phyloP scores from a whole-genome alignment of 2,797 vertebrate species.

The Notamacropus eugenii region DNA sequence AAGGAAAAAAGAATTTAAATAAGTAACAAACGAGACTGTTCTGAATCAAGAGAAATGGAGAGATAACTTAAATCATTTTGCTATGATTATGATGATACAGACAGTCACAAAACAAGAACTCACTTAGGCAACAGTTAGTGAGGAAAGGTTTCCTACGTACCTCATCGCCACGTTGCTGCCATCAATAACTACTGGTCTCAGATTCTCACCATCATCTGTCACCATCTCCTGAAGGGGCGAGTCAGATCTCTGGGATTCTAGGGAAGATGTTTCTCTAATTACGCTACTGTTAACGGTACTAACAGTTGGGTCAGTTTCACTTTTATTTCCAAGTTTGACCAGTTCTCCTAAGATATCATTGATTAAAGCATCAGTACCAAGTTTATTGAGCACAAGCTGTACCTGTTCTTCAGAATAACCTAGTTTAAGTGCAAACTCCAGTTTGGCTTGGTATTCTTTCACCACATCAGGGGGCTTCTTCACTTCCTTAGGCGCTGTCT shows the following conservation, averaged over 20 bases:
- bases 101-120: not conserved
- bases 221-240: conserved; percentile 87
- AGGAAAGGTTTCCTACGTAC: conserved; percentile 83
- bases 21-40: not conserved
- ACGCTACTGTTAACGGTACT: conserved; percentile 79
- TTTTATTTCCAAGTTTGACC: conserved; percentile 96
- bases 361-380: conserved; percentile 95
- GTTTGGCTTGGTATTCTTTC: conserved; percentile 93
- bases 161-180: conserved; percentile 99
- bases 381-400: conserved; percentile 94
- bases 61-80: not conserved
- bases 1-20: not conserved
- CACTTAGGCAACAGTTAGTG: not conserved
- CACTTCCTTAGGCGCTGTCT: conserved; percentile 82
- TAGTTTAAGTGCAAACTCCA: conserved; percentile 98
- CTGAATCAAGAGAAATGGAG: not conserved
- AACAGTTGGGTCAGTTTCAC: conserved; percentile 88
- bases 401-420: conserved; percentile 97
- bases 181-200: conserved; percentile 95
- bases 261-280: conserved; percentile 86
- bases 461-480: conserved; percentile 85
- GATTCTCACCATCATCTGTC: conserved; percentile 93
- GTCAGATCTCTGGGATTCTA: conserved; percentile 90
- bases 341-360: conserved; percentile 97
- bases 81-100: not conserved